Evolutionary conservation across 2,797 vertebrate genomes (phyloP).

Genomic region (Gadopsis marmoratus): DNA sequence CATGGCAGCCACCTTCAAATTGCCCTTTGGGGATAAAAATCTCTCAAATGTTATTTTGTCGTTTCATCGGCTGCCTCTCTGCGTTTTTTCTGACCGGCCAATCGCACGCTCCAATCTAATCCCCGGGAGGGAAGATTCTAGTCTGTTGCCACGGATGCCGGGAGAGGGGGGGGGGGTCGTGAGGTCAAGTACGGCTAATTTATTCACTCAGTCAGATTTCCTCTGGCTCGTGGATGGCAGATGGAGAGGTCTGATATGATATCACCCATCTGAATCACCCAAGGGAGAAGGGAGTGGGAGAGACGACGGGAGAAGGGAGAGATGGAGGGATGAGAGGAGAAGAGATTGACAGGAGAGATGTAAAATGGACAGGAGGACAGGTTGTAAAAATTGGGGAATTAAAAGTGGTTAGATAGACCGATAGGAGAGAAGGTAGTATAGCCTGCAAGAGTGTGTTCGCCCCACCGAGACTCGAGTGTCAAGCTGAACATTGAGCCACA

Average conservation of each 20-base stretch:
- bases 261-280: constrained; percentile 83
- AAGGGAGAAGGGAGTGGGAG: constrained; percentile 62
- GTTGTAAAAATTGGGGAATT: constrained; percentile 75
- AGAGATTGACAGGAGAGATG: constrained; percentile 73
- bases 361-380: constrained; percentile 60
- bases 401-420: constrained; percentile 77
- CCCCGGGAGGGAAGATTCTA: constrained; percentile 75
- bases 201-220: constrained; percentile 91
- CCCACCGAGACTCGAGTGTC: constrained; percentile 65
- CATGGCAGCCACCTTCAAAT: constrained; percentile 74
- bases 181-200: constrained; percentile 89
- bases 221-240: constrained; percentile 83
- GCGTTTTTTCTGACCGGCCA: constrained; percentile 63
- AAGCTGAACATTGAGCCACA: constrained; percentile 77
- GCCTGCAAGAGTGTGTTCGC: constrained; percentile 58
- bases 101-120: constrained; percentile 78
- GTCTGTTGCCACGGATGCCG: constrained; percentile 75
- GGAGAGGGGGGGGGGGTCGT: constrained; percentile 67
- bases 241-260: constrained; percentile 87
- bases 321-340: constrained; percentile 63
- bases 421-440: constrained; percentile 54
- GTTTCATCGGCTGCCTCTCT: constrained; percentile 70
- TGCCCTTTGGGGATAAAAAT: constrained; percentile 77
- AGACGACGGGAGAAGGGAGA: constrained; percentile 29
- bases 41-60: constrained; percentile 76